Evolutionary conservation across 2,113 vertebrate genomes (phyloP).

Genomic region (Hemiscyllium ocellatum): DNA sequence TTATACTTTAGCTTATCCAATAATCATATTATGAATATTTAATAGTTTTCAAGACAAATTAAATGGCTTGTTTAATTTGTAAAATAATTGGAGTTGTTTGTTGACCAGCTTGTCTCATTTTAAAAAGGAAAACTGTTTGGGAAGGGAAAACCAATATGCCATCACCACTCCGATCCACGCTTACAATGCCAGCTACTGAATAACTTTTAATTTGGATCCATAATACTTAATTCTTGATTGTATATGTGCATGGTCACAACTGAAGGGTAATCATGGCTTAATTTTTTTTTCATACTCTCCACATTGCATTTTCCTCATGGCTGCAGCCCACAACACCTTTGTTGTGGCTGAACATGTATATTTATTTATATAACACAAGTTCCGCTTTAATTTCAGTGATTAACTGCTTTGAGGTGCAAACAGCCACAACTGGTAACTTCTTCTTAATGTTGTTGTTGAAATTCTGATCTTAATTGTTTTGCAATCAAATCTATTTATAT

Average conservation of each 20-base stretch:
- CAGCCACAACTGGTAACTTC: not conserved
- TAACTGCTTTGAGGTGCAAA: not conserved
- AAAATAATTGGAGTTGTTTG: not conserved
- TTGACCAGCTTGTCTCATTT: not conserved
- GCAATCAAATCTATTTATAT: not conserved
- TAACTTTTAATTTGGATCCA: not conserved
- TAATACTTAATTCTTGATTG: not conserved
- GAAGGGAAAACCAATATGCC: not conserved
- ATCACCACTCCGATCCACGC: not conserved
- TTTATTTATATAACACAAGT: not conserved
- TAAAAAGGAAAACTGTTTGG: not conserved
- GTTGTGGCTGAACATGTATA: not conserved
- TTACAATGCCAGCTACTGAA: not conserved
- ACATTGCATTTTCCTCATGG: not conserved
- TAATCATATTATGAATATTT: not conserved
- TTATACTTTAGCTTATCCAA: not conserved
- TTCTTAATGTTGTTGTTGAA: not conserved
- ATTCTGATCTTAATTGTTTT: not conserved
- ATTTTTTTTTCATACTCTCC: not conserved
- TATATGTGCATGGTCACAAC: not conserved
- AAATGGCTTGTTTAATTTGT: conserved; percentile 1
- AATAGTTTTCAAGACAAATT: not conserved
- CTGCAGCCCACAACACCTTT: not conserved
- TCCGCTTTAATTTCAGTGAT: conserved; percentile 1
- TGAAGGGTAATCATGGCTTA: not conserved